These are phyloP conservation scores for Cepphus grylle DNA, from an alignment of 2,113 vertebrate species.

Conservation along the genomic window DNA sequence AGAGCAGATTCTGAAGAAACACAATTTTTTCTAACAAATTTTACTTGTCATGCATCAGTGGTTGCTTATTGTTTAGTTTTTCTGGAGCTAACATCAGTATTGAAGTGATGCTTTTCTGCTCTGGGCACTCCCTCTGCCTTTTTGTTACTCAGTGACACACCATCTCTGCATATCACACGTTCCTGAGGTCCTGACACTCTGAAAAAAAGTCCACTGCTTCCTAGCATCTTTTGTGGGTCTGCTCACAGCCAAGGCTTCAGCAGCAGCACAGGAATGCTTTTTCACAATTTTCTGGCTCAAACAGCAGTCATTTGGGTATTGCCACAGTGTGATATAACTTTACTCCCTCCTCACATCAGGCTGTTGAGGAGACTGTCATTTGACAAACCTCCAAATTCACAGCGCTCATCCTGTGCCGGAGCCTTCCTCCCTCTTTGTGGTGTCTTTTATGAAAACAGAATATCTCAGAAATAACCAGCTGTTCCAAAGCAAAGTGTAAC, in stretches of 20 bases:
- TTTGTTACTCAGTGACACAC: neutral
- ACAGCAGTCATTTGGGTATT: neutral
- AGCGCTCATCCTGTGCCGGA: neutral
- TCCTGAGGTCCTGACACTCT: neutral
- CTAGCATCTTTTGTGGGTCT: neutral
- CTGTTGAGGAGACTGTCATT: neutral
- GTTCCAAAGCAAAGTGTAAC: neutral
- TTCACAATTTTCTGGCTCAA: neutral
- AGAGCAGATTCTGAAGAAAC: neutral
- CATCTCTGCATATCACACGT: neutral
- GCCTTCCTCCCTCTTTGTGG: neutral
- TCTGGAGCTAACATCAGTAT: neutral
- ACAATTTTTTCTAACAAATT: neutral
- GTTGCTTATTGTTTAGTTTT: neutral
- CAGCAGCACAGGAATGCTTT: neutral
- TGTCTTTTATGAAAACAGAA: neutral
- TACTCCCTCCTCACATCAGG: neutral
- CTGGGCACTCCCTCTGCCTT: neutral
- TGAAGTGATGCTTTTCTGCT: neutral
- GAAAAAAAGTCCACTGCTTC: neutral
- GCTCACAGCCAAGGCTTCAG: neutral
- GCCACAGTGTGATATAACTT: neutral
- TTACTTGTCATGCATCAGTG: neutral
- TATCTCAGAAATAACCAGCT: neutral
- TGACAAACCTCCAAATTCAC: neutral